Conservation (phyloP, 2,113 vertebrate species). For the Osmerus eperlanus region DNA sequence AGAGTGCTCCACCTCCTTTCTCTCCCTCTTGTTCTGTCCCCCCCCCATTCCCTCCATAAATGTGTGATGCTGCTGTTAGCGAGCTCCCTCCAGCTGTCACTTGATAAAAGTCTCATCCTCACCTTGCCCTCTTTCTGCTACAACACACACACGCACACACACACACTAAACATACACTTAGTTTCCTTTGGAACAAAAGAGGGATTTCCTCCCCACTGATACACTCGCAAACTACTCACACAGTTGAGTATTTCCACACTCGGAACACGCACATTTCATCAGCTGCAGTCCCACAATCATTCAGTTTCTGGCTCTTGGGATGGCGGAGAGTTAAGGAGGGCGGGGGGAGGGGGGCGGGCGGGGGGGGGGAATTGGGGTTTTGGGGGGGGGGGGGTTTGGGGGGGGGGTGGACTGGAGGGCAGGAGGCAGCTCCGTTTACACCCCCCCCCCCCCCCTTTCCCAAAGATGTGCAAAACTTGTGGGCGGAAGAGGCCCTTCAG, state of each 20-base stretch:
- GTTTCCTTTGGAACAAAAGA: slow-evolving; percentile 63
- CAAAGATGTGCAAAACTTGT: slow-evolving; percentile 9
- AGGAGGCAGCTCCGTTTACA: slow-evolving; percentile 12
- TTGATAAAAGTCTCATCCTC: slow-evolving; percentile 34
- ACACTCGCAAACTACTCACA: slow-evolving; percentile 9
- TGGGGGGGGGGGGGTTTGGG: not conserved
- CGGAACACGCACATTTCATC: slow-evolving; percentile 7
- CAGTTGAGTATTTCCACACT: slow-evolving; percentile 1
- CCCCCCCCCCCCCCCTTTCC: slow-evolving; percentile 9
- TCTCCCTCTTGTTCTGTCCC: slow-evolving; percentile 6
- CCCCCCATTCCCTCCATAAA: not conserved
- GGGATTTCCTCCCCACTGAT: slow-evolving; percentile 54
- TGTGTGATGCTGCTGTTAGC: not conserved
- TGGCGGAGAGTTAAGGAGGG: not conserved
- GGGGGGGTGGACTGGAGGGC: slow-evolving; percentile 20
- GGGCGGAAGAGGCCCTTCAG: slow-evolving; percentile 23
- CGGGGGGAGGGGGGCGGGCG: not conserved
- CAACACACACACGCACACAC: slow-evolving; percentile 21
- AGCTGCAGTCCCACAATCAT: not conserved
- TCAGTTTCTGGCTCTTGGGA: no score
- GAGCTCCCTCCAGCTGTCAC: slow-evolving; percentile 28
- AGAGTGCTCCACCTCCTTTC: slow-evolving; percentile 32
- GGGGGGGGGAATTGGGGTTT: not conserved
- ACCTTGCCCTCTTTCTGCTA: slow-evolving; percentile 23
- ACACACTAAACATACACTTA: slow-evolving; percentile 19